Evolutionary conservation across 2,888 invertebrate genomes (phyloP).

Genomic region (Dendrolimus houi): DNA sequence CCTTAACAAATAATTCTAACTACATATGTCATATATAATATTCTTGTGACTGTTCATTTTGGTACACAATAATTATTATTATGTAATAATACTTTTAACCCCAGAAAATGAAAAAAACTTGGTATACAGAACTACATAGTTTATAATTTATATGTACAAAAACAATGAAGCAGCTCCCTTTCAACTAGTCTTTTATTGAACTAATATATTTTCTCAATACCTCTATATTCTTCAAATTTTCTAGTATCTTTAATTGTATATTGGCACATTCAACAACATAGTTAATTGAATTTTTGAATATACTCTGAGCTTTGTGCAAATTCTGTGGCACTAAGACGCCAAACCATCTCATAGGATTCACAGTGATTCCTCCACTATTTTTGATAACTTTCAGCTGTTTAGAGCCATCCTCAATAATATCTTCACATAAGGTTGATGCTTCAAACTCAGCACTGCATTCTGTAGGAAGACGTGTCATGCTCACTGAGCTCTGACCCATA

Average conservation of each 20-base stretch:
- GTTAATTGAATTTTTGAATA: slow-evolving; percentile 83
- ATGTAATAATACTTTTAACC: no score
- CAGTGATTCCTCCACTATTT: slow-evolving; percentile 36
- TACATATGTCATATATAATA: no score
- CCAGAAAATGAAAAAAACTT: no score
- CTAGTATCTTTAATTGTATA: slow-evolving; percentile 78
- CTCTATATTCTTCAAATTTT: slow-evolving; percentile 40
- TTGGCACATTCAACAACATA: slow-evolving; percentile 82
- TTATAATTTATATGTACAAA: no score
- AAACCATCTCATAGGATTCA: slow-evolving; percentile 90
- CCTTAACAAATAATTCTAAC: no score
- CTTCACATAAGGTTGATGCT: slow-evolving; percentile 49
- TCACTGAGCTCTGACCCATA: slow-evolving; percentile 84
- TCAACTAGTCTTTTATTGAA: slow-evolving; percentile 2
- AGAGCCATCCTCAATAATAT: slow-evolving; percentile 52
- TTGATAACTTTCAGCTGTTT: slow-evolving; percentile 54
- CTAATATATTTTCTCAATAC: slow-evolving; percentile 38
- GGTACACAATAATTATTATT: no score
- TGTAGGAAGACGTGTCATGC: slow-evolving; percentile 82
- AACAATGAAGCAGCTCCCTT: no score
- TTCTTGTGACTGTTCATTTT: no score
- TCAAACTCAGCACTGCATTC: slow-evolving; percentile 74
- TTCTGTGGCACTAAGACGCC: slow-evolving; percentile 89
- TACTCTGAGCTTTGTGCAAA: slow-evolving; percentile 83
- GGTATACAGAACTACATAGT: no score